Percentiles rank a stretch among this genome's conserved stretches.
phyloP scores from a whole-genome alignment of 2,888 invertebrate species.

The Archips crataeganus region DNA sequence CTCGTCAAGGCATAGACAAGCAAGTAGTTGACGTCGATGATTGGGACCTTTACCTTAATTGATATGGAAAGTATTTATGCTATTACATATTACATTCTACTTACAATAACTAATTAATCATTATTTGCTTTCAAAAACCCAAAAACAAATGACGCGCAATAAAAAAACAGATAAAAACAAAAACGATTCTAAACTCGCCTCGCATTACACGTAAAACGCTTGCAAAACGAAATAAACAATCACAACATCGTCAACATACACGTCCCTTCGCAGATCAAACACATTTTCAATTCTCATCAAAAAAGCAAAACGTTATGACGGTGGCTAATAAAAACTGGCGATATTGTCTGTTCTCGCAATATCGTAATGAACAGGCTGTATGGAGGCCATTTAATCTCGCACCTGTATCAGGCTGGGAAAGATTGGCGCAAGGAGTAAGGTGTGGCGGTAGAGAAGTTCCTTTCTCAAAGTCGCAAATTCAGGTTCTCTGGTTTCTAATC shows the following conservation, averaged over 20 bases:
- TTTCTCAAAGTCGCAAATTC: neutral
- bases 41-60: no score
- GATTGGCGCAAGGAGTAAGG: neutral
- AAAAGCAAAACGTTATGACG: constrained; percentile 81
- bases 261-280: constrained; percentile 68
- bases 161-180: constrained; percentile 2
- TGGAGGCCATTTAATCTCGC: constrained; percentile 84
- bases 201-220: constrained; percentile 11
- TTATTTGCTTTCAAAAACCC: no score
- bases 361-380: constrained; percentile 85
- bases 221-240: constrained; percentile 26
- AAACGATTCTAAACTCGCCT: neutral
- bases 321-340: constrained; percentile 80
- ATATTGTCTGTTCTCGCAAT: constrained; percentile 80
- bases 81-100: no score
- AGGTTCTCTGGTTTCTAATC: no score
- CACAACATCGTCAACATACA: constrained; percentile 49
- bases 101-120: no score
- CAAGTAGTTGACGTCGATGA: no score
- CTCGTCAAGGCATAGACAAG: no score
- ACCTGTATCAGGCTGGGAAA: constrained; percentile 78
- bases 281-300: constrained; percentile 84
- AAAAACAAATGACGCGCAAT: neutral
- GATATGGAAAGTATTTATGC: no score
- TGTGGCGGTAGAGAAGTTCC: neutral